phyloP scores from a whole-genome alignment of 1,140 invertebrate genomes.

The Drosophila nasuta region DNA sequence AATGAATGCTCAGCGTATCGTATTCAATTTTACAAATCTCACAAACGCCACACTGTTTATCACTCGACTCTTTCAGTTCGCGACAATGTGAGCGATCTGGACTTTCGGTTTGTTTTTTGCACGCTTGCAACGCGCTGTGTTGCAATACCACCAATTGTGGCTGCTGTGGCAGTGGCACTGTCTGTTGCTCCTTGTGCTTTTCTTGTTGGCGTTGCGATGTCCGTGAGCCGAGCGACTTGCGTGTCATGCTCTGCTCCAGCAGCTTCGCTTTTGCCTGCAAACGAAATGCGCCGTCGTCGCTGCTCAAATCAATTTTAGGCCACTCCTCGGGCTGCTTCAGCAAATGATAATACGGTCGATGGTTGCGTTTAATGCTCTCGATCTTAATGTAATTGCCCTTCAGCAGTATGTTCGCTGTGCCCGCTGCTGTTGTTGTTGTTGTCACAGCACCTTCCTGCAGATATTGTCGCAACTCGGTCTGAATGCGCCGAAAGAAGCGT shows the following conservation, averaged over 20 bases:
- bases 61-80: constrained; percentile 68
- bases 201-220: constrained; percentile 59
- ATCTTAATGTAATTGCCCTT: constrained; percentile 78
- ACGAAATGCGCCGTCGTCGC: constrained; percentile 80
- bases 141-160: constrained; percentile 23
- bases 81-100: constrained; percentile 50
- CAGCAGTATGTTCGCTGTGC: constrained; percentile 60
- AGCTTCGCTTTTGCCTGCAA: constrained; percentile 50
- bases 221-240: constrained; percentile 63
- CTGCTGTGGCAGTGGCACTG: not conserved
- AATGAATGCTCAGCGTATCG: constrained; percentile 88
- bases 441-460: constrained; percentile 50
- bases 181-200: constrained; percentile 22
- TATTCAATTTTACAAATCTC: constrained; percentile 91
- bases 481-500: constrained; percentile 78
- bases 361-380: constrained; percentile 74
- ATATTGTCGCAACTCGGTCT: constrained; percentile 71
- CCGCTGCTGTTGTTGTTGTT: constrained; percentile 8
- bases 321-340: constrained; percentile 79
- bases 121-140: constrained; percentile 49
- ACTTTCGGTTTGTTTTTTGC: constrained; percentile 57
- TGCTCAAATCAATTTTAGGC: constrained; percentile 77
- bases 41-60: constrained; percentile 89
- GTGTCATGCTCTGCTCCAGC: constrained; percentile 62
- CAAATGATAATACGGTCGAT: constrained; percentile 82